Evolutionary conservation across 2,888 invertebrate genomes (phyloP).

Genomic region (Drosophila buzzatii): DNA sequence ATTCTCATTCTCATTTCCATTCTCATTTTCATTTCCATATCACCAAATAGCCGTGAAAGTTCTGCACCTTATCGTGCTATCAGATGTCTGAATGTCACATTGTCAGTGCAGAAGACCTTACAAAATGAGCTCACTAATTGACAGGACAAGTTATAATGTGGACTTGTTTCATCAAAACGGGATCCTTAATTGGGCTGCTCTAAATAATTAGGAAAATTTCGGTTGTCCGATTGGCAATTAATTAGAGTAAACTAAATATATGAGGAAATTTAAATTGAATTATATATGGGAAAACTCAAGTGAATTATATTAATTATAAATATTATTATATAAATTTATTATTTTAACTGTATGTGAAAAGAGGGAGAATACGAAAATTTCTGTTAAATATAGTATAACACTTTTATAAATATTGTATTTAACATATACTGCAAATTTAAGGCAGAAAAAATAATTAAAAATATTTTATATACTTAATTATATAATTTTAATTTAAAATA

Average conservation of each 20-base stretch:
- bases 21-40: constrained; percentile 26
- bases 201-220: background rate
- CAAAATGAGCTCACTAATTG: constrained; percentile 42
- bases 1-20: constrained; percentile 12
- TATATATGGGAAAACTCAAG: background rate
- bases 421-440: too few relatives aligned
- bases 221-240: background rate
- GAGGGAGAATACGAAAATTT: too few relatives aligned
- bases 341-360: too few relatives aligned
- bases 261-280: background rate
- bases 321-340: too few relatives aligned
- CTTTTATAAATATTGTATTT: too few relatives aligned
- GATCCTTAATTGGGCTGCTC: constrained; percentile 15
- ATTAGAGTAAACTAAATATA: background rate
- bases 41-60: constrained; percentile 52
- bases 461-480: too few relatives aligned
- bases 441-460: too few relatives aligned
- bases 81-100: constrained; percentile 44
- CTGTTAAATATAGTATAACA: too few relatives aligned
- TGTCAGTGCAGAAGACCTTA: background rate
- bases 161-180: constrained; percentile 3
- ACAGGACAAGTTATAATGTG: constrained; percentile 35
- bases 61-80: constrained; percentile 50
- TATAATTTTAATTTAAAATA: too few relatives aligned
- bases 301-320: too few relatives aligned